Base-by-base conservation (phyloP, 2,888 invertebrate genomes). In the Noctua pronuba region DNA sequence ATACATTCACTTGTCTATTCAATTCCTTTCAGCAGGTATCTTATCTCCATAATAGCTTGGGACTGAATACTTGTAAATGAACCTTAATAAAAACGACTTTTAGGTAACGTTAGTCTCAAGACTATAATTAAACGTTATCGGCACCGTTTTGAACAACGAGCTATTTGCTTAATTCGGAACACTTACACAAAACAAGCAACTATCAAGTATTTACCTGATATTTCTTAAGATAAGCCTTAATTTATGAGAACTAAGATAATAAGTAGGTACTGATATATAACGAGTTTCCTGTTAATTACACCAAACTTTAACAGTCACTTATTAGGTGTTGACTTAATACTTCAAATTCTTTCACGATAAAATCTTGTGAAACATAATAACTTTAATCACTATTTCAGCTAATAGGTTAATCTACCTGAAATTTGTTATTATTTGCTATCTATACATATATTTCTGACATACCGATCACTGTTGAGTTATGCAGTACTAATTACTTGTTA, bases 221-320 rank as follows among this genome's bases (percentile, higher is more conserved):
- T 80, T 78, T 73, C 66, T 70, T 69, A 35, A 76, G 76, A 84
- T 86, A 80, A 87, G 68, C 64, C n/a, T 16, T 28, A 73, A 88
- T 84, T 88, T 86, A 83, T 79, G 75, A 78, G 31, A 75, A 58
- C 65, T 79, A 65, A 21, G 77, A 83, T 85, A 83, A 76, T 64
- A 55, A 62, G 60, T 46, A 68, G 49, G 35, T 55, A 67, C 52
- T 60, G 67, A 60, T 18, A 73, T 66, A 80, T 60, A 58, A 83
- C 60, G 46, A 75, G 66, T 70, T 82, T 72, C 76, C 62, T 73
- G 71, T 75, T 82, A 85, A 75, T 82, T 85, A 67, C 52, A 35
- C 16, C 24, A 41, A 66, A 66, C 31, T 66, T 41, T 60, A 84
- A 58, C 55, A 60, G 49, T n/a, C 69, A 64, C 55, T 35, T 52